Conservation (phyloP, 2,888 invertebrate species). For the Octonoba sinensis region DNA sequence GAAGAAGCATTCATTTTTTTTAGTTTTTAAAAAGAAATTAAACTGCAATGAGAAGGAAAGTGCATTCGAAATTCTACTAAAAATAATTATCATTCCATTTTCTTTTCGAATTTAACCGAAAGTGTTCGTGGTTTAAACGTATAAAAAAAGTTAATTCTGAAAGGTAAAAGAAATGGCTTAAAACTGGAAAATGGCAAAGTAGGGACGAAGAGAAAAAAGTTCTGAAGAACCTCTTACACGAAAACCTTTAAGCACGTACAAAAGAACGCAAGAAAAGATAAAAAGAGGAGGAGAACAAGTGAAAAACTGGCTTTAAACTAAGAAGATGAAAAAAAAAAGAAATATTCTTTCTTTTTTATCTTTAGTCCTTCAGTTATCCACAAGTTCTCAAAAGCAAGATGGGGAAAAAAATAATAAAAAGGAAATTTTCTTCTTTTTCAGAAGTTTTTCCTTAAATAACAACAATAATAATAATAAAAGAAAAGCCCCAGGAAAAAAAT, state of each 20-base stretch:
- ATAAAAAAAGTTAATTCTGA: too few species aligned
- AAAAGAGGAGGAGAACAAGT: constrained; percentile 44
- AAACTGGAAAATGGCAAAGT: too few species aligned
- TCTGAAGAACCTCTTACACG: not conserved
- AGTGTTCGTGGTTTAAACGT: too few species aligned
- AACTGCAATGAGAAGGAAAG: too few species aligned
- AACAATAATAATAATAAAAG: constrained; percentile 30
- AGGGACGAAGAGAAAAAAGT: too few species aligned
- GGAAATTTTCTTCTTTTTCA: constrained; percentile 35
- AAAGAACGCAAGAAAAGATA: constrained; percentile 29
- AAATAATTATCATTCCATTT: too few species aligned
- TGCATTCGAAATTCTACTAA: too few species aligned
- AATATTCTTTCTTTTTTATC: constrained; percentile 38
- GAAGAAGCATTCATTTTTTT: too few species aligned
- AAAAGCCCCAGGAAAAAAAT: constrained; percentile 6
- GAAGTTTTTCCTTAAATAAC: constrained; percentile 51
- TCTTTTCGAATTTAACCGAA: too few species aligned
- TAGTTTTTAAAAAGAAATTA: too few species aligned
- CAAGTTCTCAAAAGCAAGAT: constrained; percentile 45
- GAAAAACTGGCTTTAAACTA: constrained; percentile 48
- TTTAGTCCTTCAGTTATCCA: constrained; percentile 40
- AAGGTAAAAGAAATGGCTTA: too few species aligned
- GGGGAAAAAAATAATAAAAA: constrained; percentile 2
- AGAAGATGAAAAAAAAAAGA: constrained; percentile 15
- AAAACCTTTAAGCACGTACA: constrained; percentile 47